These are phyloP conservation scores for Notiomystis cincta DNA, from an alignment of 2,113 vertebrate genomes.

Conservation along the genomic window DNA sequence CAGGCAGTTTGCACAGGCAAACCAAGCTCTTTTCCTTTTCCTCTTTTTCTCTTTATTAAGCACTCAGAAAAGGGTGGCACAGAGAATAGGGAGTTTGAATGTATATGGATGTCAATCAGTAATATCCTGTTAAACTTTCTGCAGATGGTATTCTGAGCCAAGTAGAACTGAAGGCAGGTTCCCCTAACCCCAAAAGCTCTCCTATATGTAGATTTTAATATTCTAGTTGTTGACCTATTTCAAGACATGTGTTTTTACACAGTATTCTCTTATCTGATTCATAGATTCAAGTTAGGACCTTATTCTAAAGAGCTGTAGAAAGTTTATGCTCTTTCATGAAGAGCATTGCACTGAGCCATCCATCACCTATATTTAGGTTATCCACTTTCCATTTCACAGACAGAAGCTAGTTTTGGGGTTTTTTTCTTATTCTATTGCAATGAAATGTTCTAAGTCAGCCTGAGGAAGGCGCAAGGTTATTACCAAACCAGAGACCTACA, in stretches of 20 bases:
- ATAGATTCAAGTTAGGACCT: background rate
- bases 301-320: background rate
- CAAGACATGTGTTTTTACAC: background rate
- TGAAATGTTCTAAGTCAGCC: background rate
- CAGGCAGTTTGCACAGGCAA: background rate
- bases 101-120: background rate
- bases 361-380: background rate
- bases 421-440: background rate
- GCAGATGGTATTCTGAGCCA: background rate
- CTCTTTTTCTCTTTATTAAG: no score
- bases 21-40: rapidly evolving
- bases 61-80: background rate
- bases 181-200: background rate
- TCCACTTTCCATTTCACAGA: background rate
- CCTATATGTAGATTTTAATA: background rate
- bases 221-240: background rate
- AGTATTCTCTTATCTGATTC: background rate
- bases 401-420: background rate
- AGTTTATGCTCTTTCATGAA: background rate
- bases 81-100: background rate
- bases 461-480: background rate
- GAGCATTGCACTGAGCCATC: background rate
- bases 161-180: background rate
- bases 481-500: background rate
- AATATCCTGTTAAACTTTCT: background rate